Base-by-base conservation (phyloP, 1,140 invertebrate genomes). In the Ceratina japonica region DNA sequence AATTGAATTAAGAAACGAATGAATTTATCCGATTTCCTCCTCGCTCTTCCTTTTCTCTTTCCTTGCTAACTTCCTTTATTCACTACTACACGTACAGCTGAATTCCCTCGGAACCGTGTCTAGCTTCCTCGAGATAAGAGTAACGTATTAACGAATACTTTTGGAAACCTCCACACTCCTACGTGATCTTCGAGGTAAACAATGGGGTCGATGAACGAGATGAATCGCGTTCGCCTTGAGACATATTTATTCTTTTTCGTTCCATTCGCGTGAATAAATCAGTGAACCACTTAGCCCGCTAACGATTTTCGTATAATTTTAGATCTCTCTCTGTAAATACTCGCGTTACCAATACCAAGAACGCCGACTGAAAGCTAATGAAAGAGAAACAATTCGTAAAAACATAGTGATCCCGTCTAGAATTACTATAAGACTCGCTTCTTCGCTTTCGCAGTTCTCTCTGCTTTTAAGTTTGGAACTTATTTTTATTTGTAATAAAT, bases 171-270 rank as follows among this genome's bases (percentile, higher is more conserved):
- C 27, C 27, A 74, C 59, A 51, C 5, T 51, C 27, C 44, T 74
- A 74, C 71, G 71, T 74, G 71, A 74, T 74, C 18, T 16, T 74
- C 44, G 44, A 49, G 31, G 44, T 52, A 58, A 75, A 68, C 74
- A 68, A 54, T 44, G 54, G 64, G 74, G 74, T 66, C 63, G 20
- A 37, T 24, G 74, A 44, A 68, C 59, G 61, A 65, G 72, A 65
- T 52, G 62, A 75, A 68, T 75, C 52, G 62, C 52, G 44, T 63
- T 74, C 52, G 16, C 59, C 44, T 52, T 22, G 31, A 44, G 56
- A 71, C 56, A 18, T n/a, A 31, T 31, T 37, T 58, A 22, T 44
- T 71, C 69, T 20, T 37, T 71, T 59, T 59, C 44, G n/a, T 37
- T 61, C 44, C 61, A 27, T 74, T 63, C 58, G 49, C 12, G 22